Evolutionary conservation across 2,888 invertebrate species (phyloP).

Genomic region (Pyrrhosoma nymphula): DNA sequence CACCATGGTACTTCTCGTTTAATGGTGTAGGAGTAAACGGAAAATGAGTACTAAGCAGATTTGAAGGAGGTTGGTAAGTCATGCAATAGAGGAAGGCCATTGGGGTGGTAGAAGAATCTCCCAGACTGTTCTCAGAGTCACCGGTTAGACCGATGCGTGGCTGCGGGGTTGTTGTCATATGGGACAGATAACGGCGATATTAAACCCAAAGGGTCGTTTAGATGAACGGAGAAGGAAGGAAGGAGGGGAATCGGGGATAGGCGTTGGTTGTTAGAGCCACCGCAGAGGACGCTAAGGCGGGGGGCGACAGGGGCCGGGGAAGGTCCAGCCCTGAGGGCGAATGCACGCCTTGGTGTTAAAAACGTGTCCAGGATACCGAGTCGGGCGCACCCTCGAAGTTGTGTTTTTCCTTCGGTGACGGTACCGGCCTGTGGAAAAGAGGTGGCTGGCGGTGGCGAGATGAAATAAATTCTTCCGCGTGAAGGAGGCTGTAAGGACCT

Average conservation of each 20-base stretch:
- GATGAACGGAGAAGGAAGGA: not conserved
- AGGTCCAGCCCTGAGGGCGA: not conserved
- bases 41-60: too few relatives aligned
- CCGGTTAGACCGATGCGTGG: not conserved
- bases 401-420: not conserved
- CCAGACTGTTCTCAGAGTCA: not conserved
- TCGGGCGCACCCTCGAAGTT: not conserved
- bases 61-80: too few relatives aligned
- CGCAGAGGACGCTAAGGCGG: not conserved
- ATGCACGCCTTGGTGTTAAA: not conserved
- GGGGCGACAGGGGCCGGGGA: not conserved
- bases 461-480: not conserved
- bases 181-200: constrained; percentile 46
- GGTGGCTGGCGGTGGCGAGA: not conserved
- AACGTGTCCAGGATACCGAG: constrained; percentile 2
- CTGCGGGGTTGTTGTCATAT: constrained; percentile 19
- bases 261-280: not conserved
- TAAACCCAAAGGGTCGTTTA: constrained; percentile 9
- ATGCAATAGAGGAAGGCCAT: not conserved
- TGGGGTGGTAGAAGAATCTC: not conserved
- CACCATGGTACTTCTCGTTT: too few relatives aligned
- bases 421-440: not conserved
- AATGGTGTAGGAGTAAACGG: too few relatives aligned
- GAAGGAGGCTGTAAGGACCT: not conserved
- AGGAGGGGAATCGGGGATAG: not conserved